These are phyloP conservation scores for Galerucella calmariensis DNA, from an alignment of 2,888 invertebrate genomes.

Conservation along the genomic window DNA sequence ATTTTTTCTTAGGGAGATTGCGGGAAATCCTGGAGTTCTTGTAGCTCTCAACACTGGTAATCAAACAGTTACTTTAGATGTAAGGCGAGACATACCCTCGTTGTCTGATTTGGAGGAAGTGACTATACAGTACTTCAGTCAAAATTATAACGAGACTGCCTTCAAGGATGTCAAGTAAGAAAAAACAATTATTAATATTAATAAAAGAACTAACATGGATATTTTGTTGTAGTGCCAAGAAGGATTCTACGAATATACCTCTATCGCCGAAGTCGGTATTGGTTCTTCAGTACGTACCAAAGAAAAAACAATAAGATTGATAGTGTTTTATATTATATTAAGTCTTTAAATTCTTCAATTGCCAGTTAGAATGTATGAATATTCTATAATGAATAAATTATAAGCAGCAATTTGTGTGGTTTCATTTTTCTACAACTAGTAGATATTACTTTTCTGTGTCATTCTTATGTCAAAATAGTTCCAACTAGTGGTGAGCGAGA, in stretches of 20 bases:
- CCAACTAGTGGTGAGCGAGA: too few relatives aligned
- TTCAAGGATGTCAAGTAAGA: conserved; percentile 64
- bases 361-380: conserved; percentile 5
- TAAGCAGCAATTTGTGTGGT: conserved; percentile 6
- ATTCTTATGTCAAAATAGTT: too few relatives aligned
- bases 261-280: conserved; percentile 74
- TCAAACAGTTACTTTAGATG: conserved; percentile 64
- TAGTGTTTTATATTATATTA: neutral
- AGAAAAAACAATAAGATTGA: conserved; percentile 53
- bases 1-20: conserved; percentile 70
- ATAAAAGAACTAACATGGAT: neutral
- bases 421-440: neutral
- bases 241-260: conserved; percentile 68
- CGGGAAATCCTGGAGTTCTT: conserved; percentile 80
- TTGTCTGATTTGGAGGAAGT: conserved; percentile 70
- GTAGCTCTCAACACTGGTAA: conserved; percentile 76
- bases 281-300: conserved; percentile 78
- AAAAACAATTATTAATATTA: neutral
- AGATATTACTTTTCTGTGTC: too few relatives aligned
- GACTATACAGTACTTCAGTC: conserved; percentile 71
- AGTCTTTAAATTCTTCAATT: neutral
- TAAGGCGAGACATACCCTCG: conserved; percentile 64
- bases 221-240: conserved; percentile 69
- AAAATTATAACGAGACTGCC: conserved; percentile 64
- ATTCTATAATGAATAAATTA: neutral